Evolutionary conservation across 2,113 vertebrate genomes (phyloP).

Genomic region (Phaethornis superciliosus): DNA sequence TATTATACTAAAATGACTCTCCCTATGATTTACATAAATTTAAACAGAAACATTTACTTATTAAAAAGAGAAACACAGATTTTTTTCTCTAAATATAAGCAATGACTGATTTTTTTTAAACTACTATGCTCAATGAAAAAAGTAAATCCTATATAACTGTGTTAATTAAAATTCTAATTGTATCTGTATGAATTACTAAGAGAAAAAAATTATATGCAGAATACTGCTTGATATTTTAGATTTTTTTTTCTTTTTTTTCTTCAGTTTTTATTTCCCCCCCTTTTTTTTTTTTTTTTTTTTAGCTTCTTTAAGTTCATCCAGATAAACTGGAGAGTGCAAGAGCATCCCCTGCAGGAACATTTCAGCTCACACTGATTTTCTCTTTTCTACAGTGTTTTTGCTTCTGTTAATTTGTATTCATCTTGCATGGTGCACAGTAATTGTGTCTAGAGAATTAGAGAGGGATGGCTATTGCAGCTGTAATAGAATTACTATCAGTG

Average conservation of each 20-base stretch:
- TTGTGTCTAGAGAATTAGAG: constrained; percentile 69
- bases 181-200: constrained; percentile 29
- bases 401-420: constrained; percentile 68
- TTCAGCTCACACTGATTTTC: not conserved
- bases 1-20: not conserved
- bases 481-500: constrained; percentile 69
- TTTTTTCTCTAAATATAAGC: not conserved
- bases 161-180: constrained; percentile 63
- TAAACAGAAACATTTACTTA: not conserved
- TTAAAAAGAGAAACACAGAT: not conserved
- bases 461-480: constrained; percentile 40
- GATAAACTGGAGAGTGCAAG: constrained; percentile 23
- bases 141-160: not conserved
- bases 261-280: accelerated
- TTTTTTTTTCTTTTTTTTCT: not conserved
- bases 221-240: not conserved
- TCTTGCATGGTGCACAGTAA: constrained; percentile 27
- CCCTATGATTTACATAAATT: not conserved
- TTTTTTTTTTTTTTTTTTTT: not conserved
- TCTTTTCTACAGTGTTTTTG: not conserved
- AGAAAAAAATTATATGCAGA: constrained; percentile 14
- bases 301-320: not conserved
- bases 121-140: not conserved
- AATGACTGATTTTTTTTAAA: constrained; percentile 10
- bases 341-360: constrained; percentile 67